Evolutionary conservation across 2,113 vertebrate species (phyloP).

Genomic region (Podiceps cristatus): DNA sequence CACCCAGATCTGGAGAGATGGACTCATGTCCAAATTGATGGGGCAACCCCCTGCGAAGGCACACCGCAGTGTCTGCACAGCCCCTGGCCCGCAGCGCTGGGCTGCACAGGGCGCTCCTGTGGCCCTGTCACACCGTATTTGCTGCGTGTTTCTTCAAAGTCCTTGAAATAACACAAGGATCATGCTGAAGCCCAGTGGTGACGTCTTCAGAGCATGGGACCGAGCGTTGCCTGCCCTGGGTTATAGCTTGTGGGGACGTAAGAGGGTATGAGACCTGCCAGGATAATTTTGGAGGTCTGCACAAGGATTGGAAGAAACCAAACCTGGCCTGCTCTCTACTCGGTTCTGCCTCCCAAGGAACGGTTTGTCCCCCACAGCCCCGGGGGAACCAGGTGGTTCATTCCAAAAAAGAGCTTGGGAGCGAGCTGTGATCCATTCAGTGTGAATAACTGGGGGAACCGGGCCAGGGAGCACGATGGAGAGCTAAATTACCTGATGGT

Average conservation of each 20-base stretch:
- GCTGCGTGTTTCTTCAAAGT: neutral
- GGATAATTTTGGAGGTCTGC: neutral
- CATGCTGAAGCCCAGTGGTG: neutral
- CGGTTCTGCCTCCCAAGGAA: neutral
- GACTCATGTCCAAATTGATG: neutral
- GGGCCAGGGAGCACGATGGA: neutral
- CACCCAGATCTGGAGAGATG: neutral
- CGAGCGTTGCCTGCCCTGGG: neutral
- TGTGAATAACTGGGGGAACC: neutral
- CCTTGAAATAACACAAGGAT: neutral
- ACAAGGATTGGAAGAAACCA: neutral
- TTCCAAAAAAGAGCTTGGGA: neutral
- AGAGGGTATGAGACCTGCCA: neutral
- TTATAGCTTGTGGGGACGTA: neutral
- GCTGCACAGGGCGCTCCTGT: neutral
- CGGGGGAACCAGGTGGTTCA: neutral
- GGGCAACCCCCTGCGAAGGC: neutral
- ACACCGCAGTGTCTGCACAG: neutral
- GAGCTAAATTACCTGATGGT: neutral
- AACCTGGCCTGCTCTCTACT: neutral
- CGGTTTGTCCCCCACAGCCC: accelerated
- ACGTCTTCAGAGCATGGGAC: neutral
- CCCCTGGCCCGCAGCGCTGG: neutral
- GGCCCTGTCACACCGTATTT: neutral
- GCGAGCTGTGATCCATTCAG: neutral